These are phyloP conservation scores for Molorchus minor DNA, from an alignment of 2,888 invertebrate species.

Conservation along the genomic window DNA sequence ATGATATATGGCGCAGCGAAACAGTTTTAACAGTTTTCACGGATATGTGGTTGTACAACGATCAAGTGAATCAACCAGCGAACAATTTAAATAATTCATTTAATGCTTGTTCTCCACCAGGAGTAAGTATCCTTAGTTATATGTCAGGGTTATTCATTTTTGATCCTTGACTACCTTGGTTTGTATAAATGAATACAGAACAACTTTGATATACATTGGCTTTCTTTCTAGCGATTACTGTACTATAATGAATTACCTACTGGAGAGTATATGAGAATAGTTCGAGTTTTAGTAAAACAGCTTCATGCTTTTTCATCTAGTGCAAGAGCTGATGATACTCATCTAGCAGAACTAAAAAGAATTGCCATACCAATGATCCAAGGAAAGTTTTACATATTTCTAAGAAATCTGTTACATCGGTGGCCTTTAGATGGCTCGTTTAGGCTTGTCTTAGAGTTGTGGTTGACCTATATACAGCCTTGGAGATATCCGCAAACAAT, in stretches of 20 bases:
- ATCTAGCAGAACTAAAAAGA: slow-evolving; percentile 78
- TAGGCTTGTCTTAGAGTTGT: slow-evolving; percentile 88
- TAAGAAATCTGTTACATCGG: slow-evolving; percentile 85
- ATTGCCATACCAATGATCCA: slow-evolving; percentile 76
- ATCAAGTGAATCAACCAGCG: slow-evolving; percentile 49
- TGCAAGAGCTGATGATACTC: slow-evolving; percentile 72
- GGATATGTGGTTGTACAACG: slow-evolving; percentile 81
- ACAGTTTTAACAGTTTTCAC: slow-evolving; percentile 83
- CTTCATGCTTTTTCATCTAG: slow-evolving; percentile 87
- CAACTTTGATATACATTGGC: too few species aligned
- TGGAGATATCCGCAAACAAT: slow-evolving; percentile 81
- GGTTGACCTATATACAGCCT: slow-evolving; percentile 95
- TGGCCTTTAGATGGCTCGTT: slow-evolving; percentile 96
- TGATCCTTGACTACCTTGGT: too few species aligned
- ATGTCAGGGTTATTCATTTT: slow-evolving; percentile 4
- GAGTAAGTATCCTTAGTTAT: slow-evolving; percentile 35
- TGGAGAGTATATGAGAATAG: slow-evolving; percentile 79
- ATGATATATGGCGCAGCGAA: slow-evolving; percentile 87
- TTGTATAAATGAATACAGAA: too few species aligned
- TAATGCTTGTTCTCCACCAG: slow-evolving; percentile 39
- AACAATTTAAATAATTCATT: slow-evolving; percentile 42
- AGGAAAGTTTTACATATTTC: slow-evolving; percentile 81
- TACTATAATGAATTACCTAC: slow-evolving; percentile 62
- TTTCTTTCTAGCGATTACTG: slow-evolving; percentile 38
- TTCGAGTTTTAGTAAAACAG: slow-evolving; percentile 89